Conservation (phyloP, 53 echinoderm and acorn worm genomes). For the Echinometra lucunter region DNA sequence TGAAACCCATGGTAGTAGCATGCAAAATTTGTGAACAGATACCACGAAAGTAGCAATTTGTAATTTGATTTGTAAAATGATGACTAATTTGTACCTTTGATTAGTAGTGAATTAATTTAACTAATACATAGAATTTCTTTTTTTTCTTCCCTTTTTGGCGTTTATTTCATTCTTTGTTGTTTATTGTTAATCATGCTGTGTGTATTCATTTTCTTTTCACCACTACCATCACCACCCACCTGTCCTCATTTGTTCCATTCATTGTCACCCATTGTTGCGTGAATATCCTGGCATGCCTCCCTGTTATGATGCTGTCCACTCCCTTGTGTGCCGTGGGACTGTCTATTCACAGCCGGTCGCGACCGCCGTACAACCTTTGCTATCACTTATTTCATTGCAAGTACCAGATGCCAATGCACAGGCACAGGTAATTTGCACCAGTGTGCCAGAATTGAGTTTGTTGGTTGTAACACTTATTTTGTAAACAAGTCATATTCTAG, state of each 20-base stretch:
- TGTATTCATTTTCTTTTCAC: conserved; percentile 38
- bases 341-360: conserved; percentile 55
- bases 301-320: conserved; percentile 59
- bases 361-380: conserved; percentile 54
- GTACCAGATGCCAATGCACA: conserved; percentile 31
- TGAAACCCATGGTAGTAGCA: too few species aligned
- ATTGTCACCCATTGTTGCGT: not conserved
- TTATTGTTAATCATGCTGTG: not conserved
- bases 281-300: conserved; percentile 61
- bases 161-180: not conserved
- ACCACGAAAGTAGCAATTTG: not conserved
- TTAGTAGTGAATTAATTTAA: not conserved
- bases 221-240: not conserved
- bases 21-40: not conserved
- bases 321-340: conserved; percentile 28
- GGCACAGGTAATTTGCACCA: conserved; percentile 56
- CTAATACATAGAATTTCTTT: not conserved
- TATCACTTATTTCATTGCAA: conserved; percentile 60
- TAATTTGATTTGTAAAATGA: too few species aligned
- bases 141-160: not conserved
- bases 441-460: not conserved
- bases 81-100: not conserved
- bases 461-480: not conserved
- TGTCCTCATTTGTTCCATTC: conserved; percentile 22
- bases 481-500: too few species aligned